A percentile compares a stretch with the other conserved stretches of the same genome.
phyloP scores from a whole-genome alignment of 2,888 invertebrate genomes.

The Neoscelio sp. region DNA sequence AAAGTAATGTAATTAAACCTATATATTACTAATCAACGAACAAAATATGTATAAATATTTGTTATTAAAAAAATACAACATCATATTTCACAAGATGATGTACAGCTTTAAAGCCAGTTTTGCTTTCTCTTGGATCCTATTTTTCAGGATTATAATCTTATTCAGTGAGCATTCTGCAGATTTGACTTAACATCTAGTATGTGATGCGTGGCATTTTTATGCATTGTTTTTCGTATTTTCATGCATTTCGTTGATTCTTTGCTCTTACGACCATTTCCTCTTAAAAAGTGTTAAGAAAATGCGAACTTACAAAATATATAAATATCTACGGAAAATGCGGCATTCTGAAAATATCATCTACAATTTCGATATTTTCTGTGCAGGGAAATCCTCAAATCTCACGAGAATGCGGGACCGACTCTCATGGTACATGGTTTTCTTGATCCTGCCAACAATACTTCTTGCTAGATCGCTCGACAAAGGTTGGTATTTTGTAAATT shows the following conservation, averaged over 20 bases:
- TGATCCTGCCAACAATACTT: constrained; percentile 82
- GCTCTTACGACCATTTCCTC: background rate
- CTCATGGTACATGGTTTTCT: constrained; percentile 82
- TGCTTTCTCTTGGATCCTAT: background rate
- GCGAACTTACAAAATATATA: no score
- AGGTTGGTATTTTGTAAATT: constrained; percentile 72
- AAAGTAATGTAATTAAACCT: background rate
- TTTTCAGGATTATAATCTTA: background rate
- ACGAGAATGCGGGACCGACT: constrained; percentile 82
- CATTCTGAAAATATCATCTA: background rate
- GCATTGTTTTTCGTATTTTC: background rate
- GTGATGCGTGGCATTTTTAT: background rate
- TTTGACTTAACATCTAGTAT: background rate
- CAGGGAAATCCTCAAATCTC: constrained; percentile 76
- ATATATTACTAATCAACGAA: background rate
- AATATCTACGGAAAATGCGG: background rate
- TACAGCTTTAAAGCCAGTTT: background rate
- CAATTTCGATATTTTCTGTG: constrained; percentile 35
- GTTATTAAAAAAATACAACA: background rate
- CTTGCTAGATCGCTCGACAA: constrained; percentile 83
- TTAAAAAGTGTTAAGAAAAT: background rate
- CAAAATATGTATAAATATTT: no score
- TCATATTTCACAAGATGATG: background rate
- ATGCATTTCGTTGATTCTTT: background rate
- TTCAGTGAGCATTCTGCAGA: background rate